These are phyloP conservation scores for Cosmopolites sordidus DNA, from an alignment of 2,888 invertebrate genomes.

Conservation along the genomic window DNA sequence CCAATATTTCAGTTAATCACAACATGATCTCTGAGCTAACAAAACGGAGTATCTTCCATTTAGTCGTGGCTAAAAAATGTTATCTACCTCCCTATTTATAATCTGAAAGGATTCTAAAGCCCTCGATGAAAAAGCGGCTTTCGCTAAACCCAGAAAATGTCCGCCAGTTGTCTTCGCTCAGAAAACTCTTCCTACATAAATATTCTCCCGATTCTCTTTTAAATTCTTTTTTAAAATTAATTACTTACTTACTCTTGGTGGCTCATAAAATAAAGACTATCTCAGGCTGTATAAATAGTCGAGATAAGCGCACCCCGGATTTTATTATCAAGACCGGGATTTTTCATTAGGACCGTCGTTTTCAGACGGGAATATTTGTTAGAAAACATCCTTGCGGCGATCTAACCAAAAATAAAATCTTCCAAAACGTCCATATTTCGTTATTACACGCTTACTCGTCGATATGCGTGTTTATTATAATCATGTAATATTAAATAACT, in stretches of 20 bases:
- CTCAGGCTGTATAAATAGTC: conserved; percentile 15
- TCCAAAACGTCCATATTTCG: too few species aligned
- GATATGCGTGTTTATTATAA: too few species aligned
- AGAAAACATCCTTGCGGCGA: too few species aligned
- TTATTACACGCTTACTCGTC: too few species aligned
- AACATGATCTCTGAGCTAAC: background rate
- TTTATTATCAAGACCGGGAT: conserved; percentile 19
- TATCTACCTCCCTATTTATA: background rate
- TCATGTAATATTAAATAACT: too few species aligned
- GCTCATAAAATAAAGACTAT: conserved; percentile 18
- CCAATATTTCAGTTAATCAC: background rate
- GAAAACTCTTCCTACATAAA: background rate
- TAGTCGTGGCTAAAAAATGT: background rate
- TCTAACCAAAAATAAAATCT: too few species aligned
- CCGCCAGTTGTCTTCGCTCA: background rate
- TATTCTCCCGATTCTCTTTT: conserved; percentile 1
- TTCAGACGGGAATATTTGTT: conserved; percentile 7
- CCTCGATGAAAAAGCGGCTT: background rate
- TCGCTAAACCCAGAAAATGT: background rate
- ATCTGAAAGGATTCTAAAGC: background rate
- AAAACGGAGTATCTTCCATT: background rate
- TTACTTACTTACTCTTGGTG: conserved; percentile 11
- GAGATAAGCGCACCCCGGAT: conserved; percentile 12
- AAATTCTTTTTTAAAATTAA: conserved; percentile 12
- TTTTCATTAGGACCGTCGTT: conserved; percentile 12